Conservation (phyloP, 2,113 vertebrate genomes). For the Psammodynastes pulverulentus region DNA sequence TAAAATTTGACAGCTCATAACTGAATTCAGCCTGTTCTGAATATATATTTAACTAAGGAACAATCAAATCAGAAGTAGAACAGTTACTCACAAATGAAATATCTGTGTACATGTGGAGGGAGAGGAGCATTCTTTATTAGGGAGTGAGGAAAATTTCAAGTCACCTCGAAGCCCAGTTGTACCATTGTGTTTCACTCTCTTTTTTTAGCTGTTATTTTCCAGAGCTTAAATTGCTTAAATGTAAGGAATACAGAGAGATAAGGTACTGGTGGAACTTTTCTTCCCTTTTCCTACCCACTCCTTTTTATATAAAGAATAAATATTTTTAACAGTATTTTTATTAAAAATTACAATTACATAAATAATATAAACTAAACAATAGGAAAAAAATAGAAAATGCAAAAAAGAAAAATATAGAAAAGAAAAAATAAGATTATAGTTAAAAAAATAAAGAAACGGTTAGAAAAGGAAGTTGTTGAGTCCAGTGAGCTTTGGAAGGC, state of each 20-base stretch:
- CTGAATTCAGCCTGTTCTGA: slow-evolving; percentile 6
- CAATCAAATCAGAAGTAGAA: neutral
- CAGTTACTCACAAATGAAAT: neutral
- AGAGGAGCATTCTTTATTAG: neutral
- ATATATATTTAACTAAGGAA: neutral
- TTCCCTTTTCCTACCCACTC: neutral
- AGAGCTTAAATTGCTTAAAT: neutral
- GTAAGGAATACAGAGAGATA: neutral
- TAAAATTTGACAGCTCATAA: neutral
- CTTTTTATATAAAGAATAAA: neutral
- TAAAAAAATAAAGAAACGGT: neutral
- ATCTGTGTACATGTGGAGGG: neutral
- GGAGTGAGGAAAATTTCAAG: neutral
- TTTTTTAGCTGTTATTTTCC: neutral
- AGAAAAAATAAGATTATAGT: neutral
- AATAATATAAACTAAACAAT: neutral
- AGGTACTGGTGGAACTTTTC: neutral
- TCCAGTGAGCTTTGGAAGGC: neutral
- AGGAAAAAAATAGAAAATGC: neutral
- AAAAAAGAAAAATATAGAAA: neutral
- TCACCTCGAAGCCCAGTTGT: neutral
- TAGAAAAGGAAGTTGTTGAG: neutral
- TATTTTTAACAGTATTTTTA: neutral
- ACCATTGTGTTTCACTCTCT: neutral
- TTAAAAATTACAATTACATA: neutral